phyloP scores from a whole-genome alignment of 2,113 vertebrate genomes.

The Tragelaphus strepsiceros region DNA sequence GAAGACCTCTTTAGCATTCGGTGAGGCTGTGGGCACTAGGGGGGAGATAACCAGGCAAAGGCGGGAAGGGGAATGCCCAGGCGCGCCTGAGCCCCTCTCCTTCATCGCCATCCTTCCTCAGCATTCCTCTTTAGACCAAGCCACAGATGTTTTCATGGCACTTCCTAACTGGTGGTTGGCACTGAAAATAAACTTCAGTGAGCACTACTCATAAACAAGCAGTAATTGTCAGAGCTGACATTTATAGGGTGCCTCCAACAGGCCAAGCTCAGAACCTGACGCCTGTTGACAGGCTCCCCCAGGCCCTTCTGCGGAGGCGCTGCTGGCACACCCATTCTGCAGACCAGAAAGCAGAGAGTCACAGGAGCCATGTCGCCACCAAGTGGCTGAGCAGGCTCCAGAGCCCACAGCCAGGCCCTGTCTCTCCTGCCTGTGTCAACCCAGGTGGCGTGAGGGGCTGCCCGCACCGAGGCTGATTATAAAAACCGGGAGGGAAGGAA shows the following conservation, averaged over 20 bases:
- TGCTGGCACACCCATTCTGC: not conserved
- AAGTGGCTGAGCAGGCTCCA: not conserved
- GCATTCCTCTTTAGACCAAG: not conserved
- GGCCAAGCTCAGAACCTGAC: not conserved
- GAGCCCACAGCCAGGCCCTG: not conserved
- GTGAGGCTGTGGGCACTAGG: not conserved
- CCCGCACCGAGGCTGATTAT: not conserved
- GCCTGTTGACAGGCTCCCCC: not conserved
- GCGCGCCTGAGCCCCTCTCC: not conserved
- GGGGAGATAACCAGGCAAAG: not conserved
- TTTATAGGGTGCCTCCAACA: not conserved
- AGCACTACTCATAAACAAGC: not conserved
- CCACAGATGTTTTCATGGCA: not conserved
- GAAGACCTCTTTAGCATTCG: rapidly evolving
- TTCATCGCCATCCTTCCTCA: not conserved
- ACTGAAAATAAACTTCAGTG: not conserved
- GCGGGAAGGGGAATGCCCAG: rapidly evolving
- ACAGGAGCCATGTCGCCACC: rapidly evolving
- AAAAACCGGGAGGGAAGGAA: not conserved
- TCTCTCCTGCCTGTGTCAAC: not conserved
- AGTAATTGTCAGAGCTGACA: not conserved
- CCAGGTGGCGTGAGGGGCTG: rapidly evolving
- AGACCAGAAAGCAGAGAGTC: not conserved
- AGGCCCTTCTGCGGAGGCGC: not conserved
- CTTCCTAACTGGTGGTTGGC: not conserved